Evolutionary conservation across 1,140 invertebrate species (phyloP), one percentile per base, ranked within the genome.

Genomic region (Drosophila dunni): DNA sequence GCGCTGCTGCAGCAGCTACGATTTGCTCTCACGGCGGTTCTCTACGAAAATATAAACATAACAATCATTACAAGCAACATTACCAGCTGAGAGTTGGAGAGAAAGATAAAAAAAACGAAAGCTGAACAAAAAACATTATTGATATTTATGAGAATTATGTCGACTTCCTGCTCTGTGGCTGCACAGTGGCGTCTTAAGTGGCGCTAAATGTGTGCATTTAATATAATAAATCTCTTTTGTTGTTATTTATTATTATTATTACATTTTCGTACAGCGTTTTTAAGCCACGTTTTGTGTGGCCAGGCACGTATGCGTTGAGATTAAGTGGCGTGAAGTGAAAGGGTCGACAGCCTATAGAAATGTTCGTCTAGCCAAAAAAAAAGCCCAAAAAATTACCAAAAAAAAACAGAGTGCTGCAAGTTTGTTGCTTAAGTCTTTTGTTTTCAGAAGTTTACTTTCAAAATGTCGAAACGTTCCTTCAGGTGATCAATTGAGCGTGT

Each of bases 111-210:
- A 36, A 79, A 78, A 79, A 62, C 79, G 79, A 86, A 88, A 86
- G 83, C 82, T 71, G 51, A 71, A 85, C 74, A 78, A 82, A 82
- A 81, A 81, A 53, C 64, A 88, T 81, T 86, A 88, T 86, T 86
- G 83, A 78, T 86, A 86, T 88, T 82, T 85, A 82, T 86, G 83
- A 86, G 82, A 86, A 86, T 86, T 86, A 82, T 86, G 83, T 89
- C 40, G 81, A 88, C 84, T 88, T 89, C 84, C 84, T 88, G 84
- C 84, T 78, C 54, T 44, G 56, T 20, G 69, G 64, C 68, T 58
- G 42, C 74, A 63, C 67, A 75, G 77, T 84, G 80, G 80, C 78
- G 67, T 75, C 84, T 81, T 84, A 88, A 88, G 85, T 88, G 84
- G 84, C 84, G 84, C 85, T 88, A 88, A 88, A 88, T 89, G 84